Percentiles rank a stretch among this genome's conserved stretches.
Evolutionary conservation across 2,797 vertebrate genomes (phyloP).

Genomic region (Thaleichthys pacificus): DNA sequence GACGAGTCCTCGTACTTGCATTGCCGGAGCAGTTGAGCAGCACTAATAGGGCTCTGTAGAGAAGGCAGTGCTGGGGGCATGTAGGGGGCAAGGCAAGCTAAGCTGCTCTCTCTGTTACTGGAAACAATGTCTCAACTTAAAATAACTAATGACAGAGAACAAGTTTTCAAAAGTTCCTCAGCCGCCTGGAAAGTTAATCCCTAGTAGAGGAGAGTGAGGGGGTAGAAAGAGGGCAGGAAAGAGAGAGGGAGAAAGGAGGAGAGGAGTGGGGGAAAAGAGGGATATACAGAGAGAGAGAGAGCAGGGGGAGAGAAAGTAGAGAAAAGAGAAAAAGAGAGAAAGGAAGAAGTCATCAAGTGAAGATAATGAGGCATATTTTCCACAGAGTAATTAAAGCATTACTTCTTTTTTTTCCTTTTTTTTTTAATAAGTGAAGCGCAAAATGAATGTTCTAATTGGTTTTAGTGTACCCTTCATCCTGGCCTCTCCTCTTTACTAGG

Average conservation of each 20-base stretch:
- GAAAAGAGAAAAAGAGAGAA: background rate
- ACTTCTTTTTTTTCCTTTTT: slow-evolving; percentile 16
- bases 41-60: slow-evolving; percentile 2
- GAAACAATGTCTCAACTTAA: slow-evolving; percentile 22
- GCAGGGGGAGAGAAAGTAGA: background rate
- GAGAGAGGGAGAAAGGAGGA: background rate
- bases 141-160: slow-evolving; percentile 17
- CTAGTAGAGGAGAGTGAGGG: background rate
- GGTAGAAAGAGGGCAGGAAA: background rate
- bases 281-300: background rate
- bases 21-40: too few relatives aligned
- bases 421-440: slow-evolving; percentile 48
- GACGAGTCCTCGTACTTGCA: background rate
- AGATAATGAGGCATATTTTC: slow-evolving; percentile 55
- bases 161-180: slow-evolving; percentile 13
- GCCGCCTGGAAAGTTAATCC: background rate
- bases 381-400: slow-evolving; percentile 52
- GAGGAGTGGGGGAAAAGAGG: background rate
- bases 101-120: background rate
- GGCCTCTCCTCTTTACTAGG: slow-evolving; percentile 26
- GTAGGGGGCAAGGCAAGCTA: background rate
- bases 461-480: slow-evolving; percentile 36
- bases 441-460: slow-evolving; percentile 54
- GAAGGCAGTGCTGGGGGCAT: background rate
- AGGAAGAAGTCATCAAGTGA: slow-evolving; percentile 36